Conservation (phyloP, 2,113 vertebrate genomes). For the Panthera tigris region DNA sequence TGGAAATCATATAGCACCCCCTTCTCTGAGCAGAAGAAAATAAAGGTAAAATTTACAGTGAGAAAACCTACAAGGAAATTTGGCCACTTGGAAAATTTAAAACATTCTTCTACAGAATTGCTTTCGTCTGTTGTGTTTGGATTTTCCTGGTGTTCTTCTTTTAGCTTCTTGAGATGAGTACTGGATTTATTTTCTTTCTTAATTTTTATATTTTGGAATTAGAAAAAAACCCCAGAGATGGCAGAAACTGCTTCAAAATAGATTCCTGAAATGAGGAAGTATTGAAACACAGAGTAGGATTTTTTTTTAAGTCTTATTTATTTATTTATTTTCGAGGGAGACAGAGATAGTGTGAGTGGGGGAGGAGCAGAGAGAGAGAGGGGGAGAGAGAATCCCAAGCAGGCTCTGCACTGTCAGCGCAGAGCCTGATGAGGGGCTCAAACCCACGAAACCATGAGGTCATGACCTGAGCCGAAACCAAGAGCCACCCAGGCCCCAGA, state of each 20-base stretch:
- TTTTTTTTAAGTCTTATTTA: background rate
- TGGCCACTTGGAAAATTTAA: background rate
- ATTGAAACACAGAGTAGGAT: background rate
- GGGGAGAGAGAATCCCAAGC: too few species aligned
- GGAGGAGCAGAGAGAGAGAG: too few species aligned
- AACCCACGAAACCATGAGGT: too few species aligned
- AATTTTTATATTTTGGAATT: constrained; percentile 28
- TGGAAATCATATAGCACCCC: background rate
- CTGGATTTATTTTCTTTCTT: constrained; percentile 48
- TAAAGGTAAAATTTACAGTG: background rate
- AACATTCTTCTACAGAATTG: constrained; percentile 18
- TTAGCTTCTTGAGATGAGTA: constrained; percentile 33
- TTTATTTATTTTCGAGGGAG: too few species aligned
- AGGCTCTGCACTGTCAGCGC: too few species aligned
- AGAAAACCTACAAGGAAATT: background rate
- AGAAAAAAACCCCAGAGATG: background rate
- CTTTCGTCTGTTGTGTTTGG: constrained; percentile 4
- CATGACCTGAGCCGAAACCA: too few species aligned
- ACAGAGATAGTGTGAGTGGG: too few species aligned
- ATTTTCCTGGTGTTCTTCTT: constrained; percentile 28
- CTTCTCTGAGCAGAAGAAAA: background rate
- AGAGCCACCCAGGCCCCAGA: too few species aligned
- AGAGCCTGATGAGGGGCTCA: too few species aligned
- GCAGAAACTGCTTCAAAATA: background rate
- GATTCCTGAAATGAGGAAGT: background rate